These are phyloP conservation scores for Dolichotis patagonum DNA, from an alignment of 2,113 vertebrate species.

Conservation along the genomic window DNA sequence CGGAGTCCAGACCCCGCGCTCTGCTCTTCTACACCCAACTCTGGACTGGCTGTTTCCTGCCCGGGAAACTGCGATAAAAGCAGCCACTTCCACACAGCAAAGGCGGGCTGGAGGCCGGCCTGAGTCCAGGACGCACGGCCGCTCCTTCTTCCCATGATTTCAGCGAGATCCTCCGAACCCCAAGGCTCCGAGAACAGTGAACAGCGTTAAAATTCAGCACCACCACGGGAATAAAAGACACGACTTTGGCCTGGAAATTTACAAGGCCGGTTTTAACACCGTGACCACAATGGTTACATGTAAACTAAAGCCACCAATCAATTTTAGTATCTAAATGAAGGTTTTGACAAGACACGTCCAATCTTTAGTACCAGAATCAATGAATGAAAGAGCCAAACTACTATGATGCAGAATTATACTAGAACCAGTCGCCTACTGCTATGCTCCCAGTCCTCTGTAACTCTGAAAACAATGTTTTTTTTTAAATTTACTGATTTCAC, in stretches of 20 bases:
- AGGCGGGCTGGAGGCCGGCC: no score
- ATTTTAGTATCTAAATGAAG: conserved; percentile 28
- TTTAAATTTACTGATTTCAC: neutral
- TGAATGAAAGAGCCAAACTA: conserved; percentile 26
- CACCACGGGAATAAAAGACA: neutral
- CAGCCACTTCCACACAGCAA: neutral
- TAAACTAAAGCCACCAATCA: conserved; percentile 44
- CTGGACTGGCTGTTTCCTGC: neutral
- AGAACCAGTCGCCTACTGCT: neutral
- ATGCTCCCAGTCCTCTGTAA: neutral
- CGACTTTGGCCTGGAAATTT: neutral
- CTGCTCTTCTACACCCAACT: neutral
- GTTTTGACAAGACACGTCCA: conserved; percentile 37
- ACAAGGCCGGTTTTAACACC: conserved; percentile 38
- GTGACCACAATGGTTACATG: neutral
- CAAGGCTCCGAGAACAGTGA: neutral
- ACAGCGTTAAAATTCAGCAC: neutral
- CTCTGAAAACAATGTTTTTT: neutral
- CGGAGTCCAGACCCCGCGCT: neutral
- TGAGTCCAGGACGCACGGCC: no score
- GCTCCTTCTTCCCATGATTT: neutral
- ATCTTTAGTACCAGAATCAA: conserved; percentile 57
- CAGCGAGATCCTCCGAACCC: neutral
- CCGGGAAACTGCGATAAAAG: neutral
- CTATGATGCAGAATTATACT: neutral